These are phyloP conservation scores for Venturia canescens DNA, from an alignment of 1,140 invertebrate genomes.

Conservation along the genomic window DNA sequence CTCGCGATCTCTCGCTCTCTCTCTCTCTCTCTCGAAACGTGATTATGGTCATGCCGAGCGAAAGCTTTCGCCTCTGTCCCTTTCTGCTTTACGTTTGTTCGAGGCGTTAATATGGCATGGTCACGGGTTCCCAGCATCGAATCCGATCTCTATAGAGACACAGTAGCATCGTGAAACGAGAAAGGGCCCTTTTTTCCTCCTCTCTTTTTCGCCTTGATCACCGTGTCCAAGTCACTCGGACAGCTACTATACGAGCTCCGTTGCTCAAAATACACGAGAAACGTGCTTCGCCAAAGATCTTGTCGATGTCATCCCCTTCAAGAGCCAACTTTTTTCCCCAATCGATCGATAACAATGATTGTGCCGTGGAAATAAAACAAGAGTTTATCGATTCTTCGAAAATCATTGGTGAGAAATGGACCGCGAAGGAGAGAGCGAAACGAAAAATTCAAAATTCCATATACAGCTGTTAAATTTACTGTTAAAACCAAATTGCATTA, in stretches of 20 bases:
- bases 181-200: conserved; percentile 1
- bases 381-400: background rate
- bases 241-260: background rate
- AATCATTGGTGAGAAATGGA: no score
- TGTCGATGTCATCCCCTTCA: conserved; percentile 4
- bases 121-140: conserved; percentile 51
- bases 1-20: background rate
- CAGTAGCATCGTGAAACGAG: conserved; percentile 28
- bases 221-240: conserved; percentile 21
- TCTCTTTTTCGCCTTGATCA: conserved; percentile 21
- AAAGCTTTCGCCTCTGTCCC: conserved; percentile 49
- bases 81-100: conserved; percentile 49
- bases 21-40: conserved; percentile 37
- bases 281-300: background rate
- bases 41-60: conserved; percentile 67
- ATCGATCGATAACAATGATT: background rate
- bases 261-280: conserved; percentile 4
- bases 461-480: no score
- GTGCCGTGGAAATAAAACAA: background rate
- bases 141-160: conserved; percentile 21
- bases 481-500: no score
- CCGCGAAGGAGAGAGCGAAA: background rate
- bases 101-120: background rate
- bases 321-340: background rate
- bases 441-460: no score